These are phyloP conservation scores for Drosophila ogumai DNA, from an alignment of 1,140 invertebrate genomes.

Conservation along the genomic window DNA sequence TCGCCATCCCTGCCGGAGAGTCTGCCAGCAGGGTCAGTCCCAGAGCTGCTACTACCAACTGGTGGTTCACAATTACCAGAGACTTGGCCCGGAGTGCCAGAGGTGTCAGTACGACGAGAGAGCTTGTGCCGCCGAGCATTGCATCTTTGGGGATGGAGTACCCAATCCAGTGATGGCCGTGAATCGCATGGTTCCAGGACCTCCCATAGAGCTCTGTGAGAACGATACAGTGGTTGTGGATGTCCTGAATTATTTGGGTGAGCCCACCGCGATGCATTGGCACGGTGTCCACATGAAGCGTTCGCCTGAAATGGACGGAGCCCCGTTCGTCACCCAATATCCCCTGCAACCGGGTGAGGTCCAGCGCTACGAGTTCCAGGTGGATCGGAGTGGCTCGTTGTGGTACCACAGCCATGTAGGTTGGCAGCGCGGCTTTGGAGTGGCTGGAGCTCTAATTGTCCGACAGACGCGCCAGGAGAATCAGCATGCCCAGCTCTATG, in stretches of 20 bases:
- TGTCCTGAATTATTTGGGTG: constrained; percentile 91
- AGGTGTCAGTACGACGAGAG: constrained; percentile 88
- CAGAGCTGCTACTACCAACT: constrained; percentile 75
- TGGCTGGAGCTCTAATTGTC: constrained; percentile 92
- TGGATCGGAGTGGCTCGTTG: constrained; percentile 89
- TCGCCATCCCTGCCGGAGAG: constrained; percentile 71
- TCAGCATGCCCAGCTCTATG: constrained; percentile 89
- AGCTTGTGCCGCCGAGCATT: constrained; percentile 87
- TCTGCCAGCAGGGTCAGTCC: constrained; percentile 70
- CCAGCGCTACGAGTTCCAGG: constrained; percentile 92
- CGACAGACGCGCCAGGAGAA: constrained; percentile 90
- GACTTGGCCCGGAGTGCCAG: constrained; percentile 86
- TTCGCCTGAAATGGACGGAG: constrained; percentile 94
- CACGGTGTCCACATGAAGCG: constrained; percentile 91
- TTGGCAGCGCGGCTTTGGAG: constrained; percentile 90
- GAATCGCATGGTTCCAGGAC: constrained; percentile 93
- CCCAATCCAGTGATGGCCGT: constrained; percentile 90
- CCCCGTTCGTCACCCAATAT: constrained; percentile 93
- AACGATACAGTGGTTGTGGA: constrained; percentile 94
- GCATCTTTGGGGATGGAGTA: constrained; percentile 90
- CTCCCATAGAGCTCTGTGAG: constrained; percentile 93
- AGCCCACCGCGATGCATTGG: constrained; percentile 92
- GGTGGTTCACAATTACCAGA: constrained; percentile 75
- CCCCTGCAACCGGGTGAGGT: constrained; percentile 92
- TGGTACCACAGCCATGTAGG: constrained; percentile 91